Evolutionary conservation across 2,888 invertebrate genomes (phyloP), one percentile per base, ranked within the genome.

Genomic region (Clusia tigrina): DNA sequence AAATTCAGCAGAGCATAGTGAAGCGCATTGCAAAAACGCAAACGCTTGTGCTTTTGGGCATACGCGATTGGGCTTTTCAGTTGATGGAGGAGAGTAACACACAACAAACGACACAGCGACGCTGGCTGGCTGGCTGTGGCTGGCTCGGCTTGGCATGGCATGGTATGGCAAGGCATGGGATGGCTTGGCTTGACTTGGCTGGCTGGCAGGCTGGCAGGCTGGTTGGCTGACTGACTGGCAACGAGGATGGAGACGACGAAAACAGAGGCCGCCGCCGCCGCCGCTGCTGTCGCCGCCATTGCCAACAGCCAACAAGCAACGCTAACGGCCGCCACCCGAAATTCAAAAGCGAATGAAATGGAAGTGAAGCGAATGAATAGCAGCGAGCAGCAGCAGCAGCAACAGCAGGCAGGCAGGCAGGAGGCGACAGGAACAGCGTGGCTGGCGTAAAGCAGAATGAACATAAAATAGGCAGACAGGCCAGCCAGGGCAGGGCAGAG

Each of bases 1-100:
- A 79, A 79, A 79, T 78, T 79, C 78, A 79, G 78, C 78, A 78
- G 75, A 79, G 79, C 79, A 79, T 73, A 76, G 22, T 74, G 76
- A 77, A 79, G 78, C 79, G 75, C 74, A 67, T 66, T 60, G 54
- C 54, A 51, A 62, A 57, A 55, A 26, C 38, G 61, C 58, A 67
- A 67, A 60, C 59, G 38, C 24, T 60, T 24, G 54, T 42, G 66
- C 60, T 56, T 12, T n/a, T 57, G 59, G 37, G 38, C 38, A 56
- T 38, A 56, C 22, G n/a, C 54, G 42, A 22, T 48, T 48, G 48
- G 48, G 20, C 48, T 48, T 48, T 48, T 48, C 2, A 6, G 42
- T 48, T 48, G 9, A 3, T n/a, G n/a, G 32, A 32, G 6, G 32
- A 32, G 32, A 32, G 12, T 32, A 12, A 32, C 32, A 12, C 6